These are phyloP conservation scores for Scolopax rusticola DNA, from an alignment of 2,797 vertebrate species.

Conservation along the genomic window DNA sequence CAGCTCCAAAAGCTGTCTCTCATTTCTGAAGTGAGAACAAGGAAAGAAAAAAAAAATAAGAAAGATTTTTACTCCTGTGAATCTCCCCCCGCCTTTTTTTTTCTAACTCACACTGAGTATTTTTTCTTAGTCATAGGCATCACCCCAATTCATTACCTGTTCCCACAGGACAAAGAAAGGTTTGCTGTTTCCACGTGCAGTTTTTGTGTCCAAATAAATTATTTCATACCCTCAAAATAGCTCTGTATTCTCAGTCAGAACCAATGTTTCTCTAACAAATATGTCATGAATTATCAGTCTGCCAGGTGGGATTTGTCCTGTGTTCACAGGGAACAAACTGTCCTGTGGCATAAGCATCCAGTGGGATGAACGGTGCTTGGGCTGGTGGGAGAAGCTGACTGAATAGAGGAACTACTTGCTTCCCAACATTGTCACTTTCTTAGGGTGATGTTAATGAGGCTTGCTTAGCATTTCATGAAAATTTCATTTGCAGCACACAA, in stretches of 20 bases:
- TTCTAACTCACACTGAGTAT: not conserved
- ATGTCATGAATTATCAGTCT: not conserved
- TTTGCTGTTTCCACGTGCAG: not conserved
- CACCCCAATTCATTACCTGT: not conserved
- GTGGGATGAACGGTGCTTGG: not conserved
- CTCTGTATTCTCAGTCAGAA: not conserved
- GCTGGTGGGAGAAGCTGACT: not conserved
- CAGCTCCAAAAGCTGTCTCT: slow-evolving; percentile 30
- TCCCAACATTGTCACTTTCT: not conserved
- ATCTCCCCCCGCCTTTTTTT: not conserved
- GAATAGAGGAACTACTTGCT: not conserved
- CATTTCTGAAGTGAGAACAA: slow-evolving; percentile 56
- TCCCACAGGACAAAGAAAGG: not conserved
- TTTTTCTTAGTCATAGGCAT: not conserved
- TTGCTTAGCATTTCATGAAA: not conserved
- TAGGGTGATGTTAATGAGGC: not conserved
- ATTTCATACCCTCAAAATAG: not conserved
- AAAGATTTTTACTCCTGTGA: not conserved
- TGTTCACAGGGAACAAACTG: not conserved
- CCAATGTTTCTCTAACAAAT: not conserved
- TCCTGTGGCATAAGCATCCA: not conserved
- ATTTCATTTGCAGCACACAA: not conserved
- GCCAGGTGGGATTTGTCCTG: not conserved
- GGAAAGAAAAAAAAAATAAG: not conserved
- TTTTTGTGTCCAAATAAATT: not conserved